Evolutionary conservation across 2,888 invertebrate genomes (phyloP).

Genomic region (Cancer borealis): DNA sequence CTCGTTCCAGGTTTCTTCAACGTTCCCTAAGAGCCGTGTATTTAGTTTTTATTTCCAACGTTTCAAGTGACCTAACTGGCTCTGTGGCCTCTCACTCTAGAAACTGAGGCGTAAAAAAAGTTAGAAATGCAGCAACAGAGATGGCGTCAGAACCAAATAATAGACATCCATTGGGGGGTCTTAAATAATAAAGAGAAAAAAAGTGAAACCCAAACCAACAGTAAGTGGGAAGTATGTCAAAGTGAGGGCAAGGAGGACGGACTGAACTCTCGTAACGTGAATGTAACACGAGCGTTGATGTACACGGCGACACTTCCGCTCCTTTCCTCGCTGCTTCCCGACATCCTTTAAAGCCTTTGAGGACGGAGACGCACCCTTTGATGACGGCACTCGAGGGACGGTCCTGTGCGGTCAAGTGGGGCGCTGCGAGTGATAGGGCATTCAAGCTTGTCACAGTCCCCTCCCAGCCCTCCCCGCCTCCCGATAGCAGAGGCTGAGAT

Average conservation of each 20-base stretch:
- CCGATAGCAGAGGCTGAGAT: not conserved
- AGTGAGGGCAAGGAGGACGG: too few relatives aligned
- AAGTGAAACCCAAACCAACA: too few relatives aligned
- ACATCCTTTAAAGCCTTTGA: conserved; percentile 5
- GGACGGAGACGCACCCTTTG: not conserved
- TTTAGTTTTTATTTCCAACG: not conserved
- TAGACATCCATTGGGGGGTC: too few relatives aligned
- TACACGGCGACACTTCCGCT: not conserved
- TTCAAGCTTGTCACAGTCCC: conserved; percentile 13
- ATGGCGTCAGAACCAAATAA: too few relatives aligned
- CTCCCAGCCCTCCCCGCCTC: not conserved
- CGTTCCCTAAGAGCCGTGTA: not conserved
- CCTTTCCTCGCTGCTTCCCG: not conserved
- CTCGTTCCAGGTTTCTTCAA: not conserved
- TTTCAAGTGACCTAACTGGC: too few relatives aligned
- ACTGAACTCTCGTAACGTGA: too few relatives aligned
- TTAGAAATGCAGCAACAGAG: too few relatives aligned
- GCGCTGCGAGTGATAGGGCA: conserved; percentile 33
- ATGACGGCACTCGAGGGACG: conserved; percentile 34
- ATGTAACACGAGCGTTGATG: not conserved
- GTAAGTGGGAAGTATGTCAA: too few relatives aligned
- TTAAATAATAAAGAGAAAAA: too few relatives aligned
- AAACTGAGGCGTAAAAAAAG: not conserved
- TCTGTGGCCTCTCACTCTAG: not conserved
- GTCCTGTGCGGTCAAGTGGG: conserved; percentile 14